These are phyloP conservation scores for Margaritifera margaritifera DNA, from an alignment of 2,888 invertebrate genomes.

Conservation along the genomic window DNA sequence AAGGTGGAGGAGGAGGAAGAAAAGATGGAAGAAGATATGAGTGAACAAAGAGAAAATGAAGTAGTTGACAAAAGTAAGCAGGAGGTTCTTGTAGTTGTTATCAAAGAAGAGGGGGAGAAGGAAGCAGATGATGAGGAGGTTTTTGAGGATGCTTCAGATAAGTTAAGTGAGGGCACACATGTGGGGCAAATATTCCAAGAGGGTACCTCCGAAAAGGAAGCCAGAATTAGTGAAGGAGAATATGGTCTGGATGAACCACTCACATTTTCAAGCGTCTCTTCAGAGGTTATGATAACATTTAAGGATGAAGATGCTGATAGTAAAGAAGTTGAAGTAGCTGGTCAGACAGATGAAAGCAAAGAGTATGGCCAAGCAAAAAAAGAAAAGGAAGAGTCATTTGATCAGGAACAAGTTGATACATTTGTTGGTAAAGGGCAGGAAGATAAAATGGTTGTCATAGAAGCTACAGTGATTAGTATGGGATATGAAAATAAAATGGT, in stretches of 20 bases:
- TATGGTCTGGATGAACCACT: slow-evolving; percentile 1
- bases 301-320: slow-evolving; percentile 7
- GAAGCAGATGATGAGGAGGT: background rate
- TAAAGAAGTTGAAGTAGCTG: slow-evolving; percentile 9
- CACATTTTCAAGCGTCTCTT: background rate
- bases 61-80: slow-evolving; percentile 1
- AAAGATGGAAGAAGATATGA: background rate
- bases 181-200: too few species aligned
- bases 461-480: background rate
- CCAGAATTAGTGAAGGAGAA: background rate
- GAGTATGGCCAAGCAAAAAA: background rate
- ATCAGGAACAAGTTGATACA: background rate
- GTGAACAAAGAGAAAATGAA: slow-evolving; percentile 6
- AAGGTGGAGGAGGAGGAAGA: slow-evolving; percentile 3
- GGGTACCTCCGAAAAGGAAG: too few species aligned
- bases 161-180: too few species aligned
- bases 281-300: background rate
- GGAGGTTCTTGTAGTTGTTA: slow-evolving; percentile 1
- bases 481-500: slow-evolving; percentile 3
- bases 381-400: background rate
- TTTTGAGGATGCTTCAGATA: too few species aligned
- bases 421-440: background rate
- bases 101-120: slow-evolving; percentile 1
- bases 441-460: slow-evolving; percentile 3
- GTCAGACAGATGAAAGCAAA: too few species aligned